Conservation (phyloP, 2,797 vertebrate genomes). For the Pipistrellus pipistrellus region DNA sequence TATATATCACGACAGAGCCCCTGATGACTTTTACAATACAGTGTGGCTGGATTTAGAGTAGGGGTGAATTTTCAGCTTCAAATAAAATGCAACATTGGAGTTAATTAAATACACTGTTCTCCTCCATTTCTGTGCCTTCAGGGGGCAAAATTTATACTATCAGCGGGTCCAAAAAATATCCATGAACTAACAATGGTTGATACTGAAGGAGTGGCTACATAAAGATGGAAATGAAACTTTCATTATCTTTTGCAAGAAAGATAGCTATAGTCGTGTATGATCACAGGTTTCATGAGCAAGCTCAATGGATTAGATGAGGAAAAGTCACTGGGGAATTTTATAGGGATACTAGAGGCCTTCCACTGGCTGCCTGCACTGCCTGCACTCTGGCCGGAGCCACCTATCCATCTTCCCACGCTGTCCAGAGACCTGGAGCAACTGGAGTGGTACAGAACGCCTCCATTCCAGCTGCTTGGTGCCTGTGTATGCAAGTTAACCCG, state of each 20-base stretch:
- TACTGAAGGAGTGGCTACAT: not conserved
- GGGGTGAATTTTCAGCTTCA: constrained; percentile 9
- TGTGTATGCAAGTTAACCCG: no score
- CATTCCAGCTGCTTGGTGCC: no score
- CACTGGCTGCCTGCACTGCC: no score
- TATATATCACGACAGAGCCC: not conserved
- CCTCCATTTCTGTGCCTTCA: not conserved
- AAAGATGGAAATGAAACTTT: not conserved
- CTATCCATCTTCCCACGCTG: no score
- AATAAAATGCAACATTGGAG: not conserved
- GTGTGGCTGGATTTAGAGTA: not conserved
- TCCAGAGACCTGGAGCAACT: no score
- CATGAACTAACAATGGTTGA: not conserved
- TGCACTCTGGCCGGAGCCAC: no score
- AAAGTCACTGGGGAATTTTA: not conserved
- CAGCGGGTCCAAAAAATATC: not conserved
- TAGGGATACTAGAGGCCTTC: no score
- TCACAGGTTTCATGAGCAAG: not conserved
- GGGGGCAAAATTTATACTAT: not conserved
- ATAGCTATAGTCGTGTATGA: not conserved
- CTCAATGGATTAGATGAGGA: not conserved
- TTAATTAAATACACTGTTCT: not conserved
- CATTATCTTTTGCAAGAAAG: not conserved
- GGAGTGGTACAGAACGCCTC: no score
- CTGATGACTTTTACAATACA: constrained; percentile 7